Percentiles rank a stretch among this genome's conserved stretches.
Conservation (phyloP, 2,113 vertebrate species). For the Trematocara marginatum region DNA sequence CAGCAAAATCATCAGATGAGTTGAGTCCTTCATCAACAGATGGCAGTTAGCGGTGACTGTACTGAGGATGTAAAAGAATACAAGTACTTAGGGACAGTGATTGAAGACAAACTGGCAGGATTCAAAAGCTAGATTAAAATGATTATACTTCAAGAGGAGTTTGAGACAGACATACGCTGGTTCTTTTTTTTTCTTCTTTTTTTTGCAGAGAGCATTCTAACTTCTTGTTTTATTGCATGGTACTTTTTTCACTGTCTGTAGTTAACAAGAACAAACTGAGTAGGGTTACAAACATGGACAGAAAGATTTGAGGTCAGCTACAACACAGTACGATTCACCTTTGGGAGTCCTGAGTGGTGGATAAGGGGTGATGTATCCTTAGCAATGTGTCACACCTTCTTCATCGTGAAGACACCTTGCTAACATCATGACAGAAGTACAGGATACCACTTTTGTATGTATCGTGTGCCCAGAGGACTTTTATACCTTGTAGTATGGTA, state of each 20-base stretch:
- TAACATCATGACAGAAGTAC: not conserved
- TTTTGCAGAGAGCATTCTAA: not conserved
- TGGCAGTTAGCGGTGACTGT: not conserved
- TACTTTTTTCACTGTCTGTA: not conserved
- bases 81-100: not conserved
- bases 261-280: not conserved
- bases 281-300: not conserved
- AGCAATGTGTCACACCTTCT: not conserved
- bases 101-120: not conserved
- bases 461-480: not conserved
- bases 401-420: not conserved
- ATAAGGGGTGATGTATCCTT: not conserved
- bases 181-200: not conserved
- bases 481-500: not conserved
- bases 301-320: not conserved
- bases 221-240: not conserved
- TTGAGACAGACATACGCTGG: not conserved
- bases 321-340: not conserved
- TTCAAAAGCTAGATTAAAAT: not conserved
- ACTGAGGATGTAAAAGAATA: not conserved
- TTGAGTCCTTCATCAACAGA: not conserved
- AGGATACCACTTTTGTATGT: not conserved
- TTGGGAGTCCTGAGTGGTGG: not conserved
- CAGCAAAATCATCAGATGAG: not conserved
- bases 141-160: not conserved